Base-by-base conservation (phyloP, 2,113 vertebrate species). In the mouse (Mus musculus) region DNA sequence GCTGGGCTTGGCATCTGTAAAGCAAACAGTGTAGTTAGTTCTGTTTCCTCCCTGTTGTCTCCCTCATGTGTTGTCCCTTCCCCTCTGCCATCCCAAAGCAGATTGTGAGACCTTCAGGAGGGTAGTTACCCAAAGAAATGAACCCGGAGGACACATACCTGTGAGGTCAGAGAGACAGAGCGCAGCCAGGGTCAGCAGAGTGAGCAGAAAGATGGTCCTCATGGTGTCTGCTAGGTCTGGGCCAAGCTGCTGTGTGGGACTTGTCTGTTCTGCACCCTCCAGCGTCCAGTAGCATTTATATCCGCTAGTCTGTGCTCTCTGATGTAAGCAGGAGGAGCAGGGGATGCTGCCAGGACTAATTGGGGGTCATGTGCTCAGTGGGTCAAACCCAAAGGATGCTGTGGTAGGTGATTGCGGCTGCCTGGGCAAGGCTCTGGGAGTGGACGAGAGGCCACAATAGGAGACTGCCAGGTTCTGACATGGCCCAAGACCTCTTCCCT, bases 191-290 rank as follows among this genome's bases (percentile, higher is more conserved):
- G 91, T 96, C 96, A 98, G 59, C 9, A 98, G 61, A 39, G 77
- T 1, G 3, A 98, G 89, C n/a, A 98, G 76, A 0, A 91, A 95
- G 84, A 98, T 89, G 10, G 92, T 96, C 97, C n/a, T 98, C 98
- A 99, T 99, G 97, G 78, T 93, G 94, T 7, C 77, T 19, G 52
- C 28, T 5, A 0, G 88, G 1, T 5, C 46, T 10, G 36, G 0
- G 30, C 7, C 24, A 13, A 69, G 36, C n/a, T 87, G 88, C 78
- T 1, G 85, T 90, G 54, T 0, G 0, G 42, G 12, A 3, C 87
- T 71, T 63, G 0, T 46, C 78, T 92, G 52, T 20, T 67, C 80
- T 92, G 22, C 4, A 30, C 26, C 75, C 20, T 0, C 1, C 39
- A 6, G 67, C 89, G n/a, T 30, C 56, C 42, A 30, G n/a, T 1